Conservation (phyloP, 2,797 vertebrate genomes). For the Sebastes trivittatus region DNA sequence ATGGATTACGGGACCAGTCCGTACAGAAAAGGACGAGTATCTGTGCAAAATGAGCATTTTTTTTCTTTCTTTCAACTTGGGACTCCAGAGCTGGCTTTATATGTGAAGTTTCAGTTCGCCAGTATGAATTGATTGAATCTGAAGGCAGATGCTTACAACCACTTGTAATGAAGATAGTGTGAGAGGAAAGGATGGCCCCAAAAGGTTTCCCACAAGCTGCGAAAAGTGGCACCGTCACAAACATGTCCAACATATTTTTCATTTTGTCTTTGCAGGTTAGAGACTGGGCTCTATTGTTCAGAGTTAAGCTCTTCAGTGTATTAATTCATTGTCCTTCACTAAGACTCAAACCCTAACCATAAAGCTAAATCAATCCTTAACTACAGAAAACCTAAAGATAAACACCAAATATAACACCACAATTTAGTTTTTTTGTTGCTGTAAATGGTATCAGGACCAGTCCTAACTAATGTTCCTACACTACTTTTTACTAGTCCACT, state of each 20-base stretch:
- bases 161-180: slow-evolving; percentile 6
- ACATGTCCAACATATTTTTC: slow-evolving; percentile 46
- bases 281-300: not conserved
- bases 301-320: not conserved
- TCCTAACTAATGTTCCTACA: not conserved
- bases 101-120: not conserved
- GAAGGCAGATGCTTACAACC: slow-evolving; percentile 9
- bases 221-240: slow-evolving; percentile 42
- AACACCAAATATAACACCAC: not conserved
- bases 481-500: not conserved
- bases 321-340: not conserved
- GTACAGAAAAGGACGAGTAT: not conserved
- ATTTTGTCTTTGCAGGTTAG: slow-evolving; percentile 1
- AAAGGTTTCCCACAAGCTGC: not conserved
- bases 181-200: slow-evolving; percentile 1
- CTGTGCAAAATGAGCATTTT: slow-evolving; percentile 6
- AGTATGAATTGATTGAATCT: slow-evolving; percentile 5
- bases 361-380: not conserved
- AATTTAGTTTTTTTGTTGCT: not conserved
- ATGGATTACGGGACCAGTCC: slow-evolving; percentile 10
- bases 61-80: not conserved
- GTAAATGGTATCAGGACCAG: not conserved
- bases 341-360: not conserved
- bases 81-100: not conserved
- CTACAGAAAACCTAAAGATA: not conserved